phyloP scores from a whole-genome alignment of 2,888 invertebrate species.

The Dilophus febrilis region DNA sequence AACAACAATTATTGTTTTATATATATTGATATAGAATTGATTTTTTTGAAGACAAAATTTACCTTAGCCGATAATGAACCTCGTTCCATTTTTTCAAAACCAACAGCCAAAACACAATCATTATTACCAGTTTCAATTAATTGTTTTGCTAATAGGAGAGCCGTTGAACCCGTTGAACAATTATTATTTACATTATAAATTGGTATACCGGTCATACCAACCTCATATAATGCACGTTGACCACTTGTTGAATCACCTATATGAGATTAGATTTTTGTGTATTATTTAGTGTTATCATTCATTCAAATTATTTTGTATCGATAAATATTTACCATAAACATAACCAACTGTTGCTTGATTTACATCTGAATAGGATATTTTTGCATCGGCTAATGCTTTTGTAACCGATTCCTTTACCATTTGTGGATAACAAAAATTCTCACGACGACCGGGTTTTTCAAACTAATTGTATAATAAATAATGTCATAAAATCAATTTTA shows the following conservation, averaged over 20 bases:
- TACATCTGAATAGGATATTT: constrained; percentile 53
- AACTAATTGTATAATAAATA: constrained; percentile 54
- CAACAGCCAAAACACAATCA: constrained; percentile 78
- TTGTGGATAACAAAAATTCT: constrained; percentile 82
- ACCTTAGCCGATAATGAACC: constrained; percentile 58
- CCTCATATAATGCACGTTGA: constrained; percentile 83
- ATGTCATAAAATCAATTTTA: no score
- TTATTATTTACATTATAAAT: constrained; percentile 98
- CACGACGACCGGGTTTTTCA: constrained; percentile 73
- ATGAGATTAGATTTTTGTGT: not conserved
- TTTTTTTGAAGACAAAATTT: not conserved
- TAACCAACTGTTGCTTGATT: constrained; percentile 87
- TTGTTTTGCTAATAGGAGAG: constrained; percentile 70
- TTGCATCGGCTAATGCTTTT: constrained; percentile 74
- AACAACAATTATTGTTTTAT: not conserved
- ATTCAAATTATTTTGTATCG: no score
- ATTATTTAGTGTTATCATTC: constrained; percentile 7
- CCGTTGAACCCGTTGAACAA: constrained; percentile 84
- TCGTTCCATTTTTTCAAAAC: constrained; percentile 89
- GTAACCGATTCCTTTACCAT: constrained; percentile 85
- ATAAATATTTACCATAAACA: constrained; percentile 52
- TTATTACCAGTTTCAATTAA: constrained; percentile 63
- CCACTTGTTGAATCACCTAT: constrained; percentile 84
- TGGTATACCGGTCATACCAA: constrained; percentile 93
- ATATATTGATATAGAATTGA: not conserved